phyloP scores from a whole-genome alignment of 2,888 invertebrate species.

The Eurytoma californica region DNA sequence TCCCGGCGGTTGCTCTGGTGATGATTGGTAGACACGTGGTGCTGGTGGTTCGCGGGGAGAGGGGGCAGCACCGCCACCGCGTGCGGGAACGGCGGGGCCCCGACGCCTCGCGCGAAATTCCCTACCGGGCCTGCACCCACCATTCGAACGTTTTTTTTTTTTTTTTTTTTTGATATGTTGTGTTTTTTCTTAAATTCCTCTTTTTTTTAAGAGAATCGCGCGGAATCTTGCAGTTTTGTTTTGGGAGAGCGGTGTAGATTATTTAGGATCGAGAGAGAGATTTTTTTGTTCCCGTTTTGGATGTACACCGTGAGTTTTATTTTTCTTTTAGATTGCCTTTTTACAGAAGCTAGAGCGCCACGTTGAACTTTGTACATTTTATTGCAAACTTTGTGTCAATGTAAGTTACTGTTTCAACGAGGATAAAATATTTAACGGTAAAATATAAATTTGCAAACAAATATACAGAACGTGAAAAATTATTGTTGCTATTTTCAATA shows the following conservation, averaged over 20 bases:
- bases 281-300: not conserved
- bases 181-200: slow-evolving; percentile 8
- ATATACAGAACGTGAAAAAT: not conserved
- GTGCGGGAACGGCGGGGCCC: slow-evolving; percentile 76
- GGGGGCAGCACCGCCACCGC: slow-evolving; percentile 81
- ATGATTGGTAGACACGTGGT: slow-evolving; percentile 17
- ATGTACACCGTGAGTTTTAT: not conserved
- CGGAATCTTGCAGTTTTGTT: not conserved
- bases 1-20: slow-evolving; percentile 52
- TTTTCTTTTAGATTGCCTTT: slow-evolving; percentile 11
- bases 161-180: not conserved
- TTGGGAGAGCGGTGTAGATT: not conserved
- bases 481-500: slow-evolving; percentile 8
- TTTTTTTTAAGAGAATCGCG: not conserved
- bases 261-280: slow-evolving; percentile 23
- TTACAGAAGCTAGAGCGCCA: slow-evolving; percentile 6
- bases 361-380: not conserved
- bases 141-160: slow-evolving; percentile 7
- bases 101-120: slow-evolving; percentile 69
- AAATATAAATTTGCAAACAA: slow-evolving; percentile 3
- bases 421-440: not conserved
- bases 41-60: slow-evolving; percentile 71
- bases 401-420: not conserved
- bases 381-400: not conserved
- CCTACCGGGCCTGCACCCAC: slow-evolving; percentile 26